These are phyloP conservation scores for Aphelenchoides bicaudatus DNA, from an alignment of 2,888 invertebrate species.

Conservation along the genomic window DNA sequence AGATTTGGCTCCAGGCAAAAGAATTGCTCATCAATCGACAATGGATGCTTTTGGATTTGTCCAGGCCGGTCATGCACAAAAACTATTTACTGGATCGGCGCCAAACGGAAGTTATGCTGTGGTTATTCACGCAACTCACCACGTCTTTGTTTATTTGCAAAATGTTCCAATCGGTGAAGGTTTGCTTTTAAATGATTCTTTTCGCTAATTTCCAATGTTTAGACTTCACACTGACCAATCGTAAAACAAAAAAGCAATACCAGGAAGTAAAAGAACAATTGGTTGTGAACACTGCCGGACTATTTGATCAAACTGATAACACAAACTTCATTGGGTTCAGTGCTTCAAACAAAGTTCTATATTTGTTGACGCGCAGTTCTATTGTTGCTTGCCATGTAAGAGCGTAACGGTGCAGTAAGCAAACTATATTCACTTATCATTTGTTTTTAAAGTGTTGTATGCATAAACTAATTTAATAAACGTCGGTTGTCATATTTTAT, in stretches of 20 bases:
- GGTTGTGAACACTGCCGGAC: slow-evolving; percentile 6
- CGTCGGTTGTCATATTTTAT: too few species aligned
- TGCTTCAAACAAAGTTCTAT: slow-evolving; percentile 17
- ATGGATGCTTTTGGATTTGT: slow-evolving; percentile 45
- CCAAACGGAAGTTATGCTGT: slow-evolving; percentile 37
- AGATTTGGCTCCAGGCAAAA: neutral
- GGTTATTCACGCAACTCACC: slow-evolving; percentile 39
- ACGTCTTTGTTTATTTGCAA: slow-evolving; percentile 44
- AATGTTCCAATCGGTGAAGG: slow-evolving; percentile 33
- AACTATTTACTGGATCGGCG: slow-evolving; percentile 31
- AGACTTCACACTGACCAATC: slow-evolving; percentile 5
- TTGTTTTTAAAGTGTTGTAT: too few species aligned
- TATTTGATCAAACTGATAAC: slow-evolving; percentile 9
- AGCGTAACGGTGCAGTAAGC: too few species aligned
- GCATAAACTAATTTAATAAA: too few species aligned
- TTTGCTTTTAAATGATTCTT: slow-evolving; percentile 13
- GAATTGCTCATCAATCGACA: slow-evolving; percentile 25
- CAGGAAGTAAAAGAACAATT: slow-evolving; percentile 7
- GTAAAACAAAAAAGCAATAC: slow-evolving; percentile 2
- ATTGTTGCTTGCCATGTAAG: slow-evolving; percentile 17
- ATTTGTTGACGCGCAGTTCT: slow-evolving; percentile 15
- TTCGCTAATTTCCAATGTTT: neutral
- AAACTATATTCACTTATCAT: too few species aligned
- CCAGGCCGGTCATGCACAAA: slow-evolving; percentile 33
- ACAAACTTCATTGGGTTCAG: slow-evolving; percentile 20